Base-by-base conservation (phyloP, 2,113 vertebrate species). In the Corythornis madagascariensis region DNA sequence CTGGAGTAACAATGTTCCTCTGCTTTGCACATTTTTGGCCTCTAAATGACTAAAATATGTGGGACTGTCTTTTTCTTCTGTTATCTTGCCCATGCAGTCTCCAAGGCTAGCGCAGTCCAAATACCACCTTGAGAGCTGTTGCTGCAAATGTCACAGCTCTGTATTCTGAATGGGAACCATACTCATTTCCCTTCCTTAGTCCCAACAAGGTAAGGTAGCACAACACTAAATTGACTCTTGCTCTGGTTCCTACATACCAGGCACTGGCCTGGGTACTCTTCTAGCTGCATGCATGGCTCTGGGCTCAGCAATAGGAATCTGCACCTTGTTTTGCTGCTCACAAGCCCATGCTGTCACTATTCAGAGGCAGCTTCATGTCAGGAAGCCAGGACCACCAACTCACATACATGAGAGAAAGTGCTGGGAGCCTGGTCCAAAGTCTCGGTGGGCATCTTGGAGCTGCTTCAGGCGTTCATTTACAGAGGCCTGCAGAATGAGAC, bases 401-500 rank as follows among this genome's bases (percentile, higher is more conserved):
- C 61, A 97, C 99, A 91, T 98, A 99, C 99, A 99, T 90, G 99
- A 99, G 12, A 99, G 98, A 95, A 99, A 99, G 95, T 99, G 99
- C 94, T 99, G 99, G 80, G 99, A 99, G 74, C 99, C 99, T 7
- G 99, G 99, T 45, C 99, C 99, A 16, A 99, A 99, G 96, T 99
- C 99, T 95, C 99, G 96, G 89, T 99, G 99, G 83, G 99, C 99
- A 42, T 99, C 99, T 87, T 99, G 99, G 86, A 99, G 98, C 97
- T 99, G 99, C 94, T 99, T 99, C 93, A 99, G 98, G 29, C 99
- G 98, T 96, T 99, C 99, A 0, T 98, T 98, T 91, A 99, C 98
- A 56, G 99, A 98, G 40, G 97, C 97, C 99, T 99, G 95, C 56
- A 72, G 50, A 88, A 90, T 29, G 45, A 86, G 53, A 90, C 47